Base-by-base conservation (phyloP, 1,140 invertebrate genomes). In the Carposina sasakii region DNA sequence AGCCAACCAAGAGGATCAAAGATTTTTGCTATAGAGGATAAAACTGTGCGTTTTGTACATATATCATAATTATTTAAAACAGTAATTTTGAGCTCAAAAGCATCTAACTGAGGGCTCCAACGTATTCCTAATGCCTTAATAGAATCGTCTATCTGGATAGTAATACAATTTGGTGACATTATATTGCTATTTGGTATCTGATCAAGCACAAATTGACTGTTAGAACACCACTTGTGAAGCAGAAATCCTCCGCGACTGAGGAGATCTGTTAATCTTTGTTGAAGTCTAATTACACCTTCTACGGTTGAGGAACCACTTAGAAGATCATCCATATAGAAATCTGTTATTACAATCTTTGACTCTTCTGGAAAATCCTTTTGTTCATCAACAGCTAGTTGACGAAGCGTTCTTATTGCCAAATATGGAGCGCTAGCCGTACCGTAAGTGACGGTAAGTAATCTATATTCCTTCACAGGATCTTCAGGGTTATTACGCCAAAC, bases 391-490 rank as follows among this genome's bases (percentile, higher is more conserved):
- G 60, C 67, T 6, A 79, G 20, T 26, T 51, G 48, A 67, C 71
- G 6, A 66, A 48, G 54, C 42, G 72, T 2, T 62, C 60, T 46
- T 0, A 56, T 42, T 13, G 53, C 53, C 1, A 56, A 15, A 34
- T 45, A 57, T 40, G 50, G 54, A 1, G 71, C 67, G 30, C 46
- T 48, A 28, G 55, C 31, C 21, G 63, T 63, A 41, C 75, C 67
- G 45, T 65, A 78, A 9, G 65, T 69, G 12, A 74, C 47, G 1
- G 57, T 61, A 9, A 54, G 41, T 8, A 75, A 31, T 43, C 46
- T 19, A 34, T 52, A 77, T 17, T 63, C 44, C 46, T 48, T 36
- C 2, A 50, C 28, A 31, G 33, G 33, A 10, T 33, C 13, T 19
- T 36, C 30, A 33, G 44, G 36, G 36, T 48, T 28, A 42, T 39